Conservation (phyloP, 1,140 invertebrate genomes). For the Leptoteleia sp. region DNA sequence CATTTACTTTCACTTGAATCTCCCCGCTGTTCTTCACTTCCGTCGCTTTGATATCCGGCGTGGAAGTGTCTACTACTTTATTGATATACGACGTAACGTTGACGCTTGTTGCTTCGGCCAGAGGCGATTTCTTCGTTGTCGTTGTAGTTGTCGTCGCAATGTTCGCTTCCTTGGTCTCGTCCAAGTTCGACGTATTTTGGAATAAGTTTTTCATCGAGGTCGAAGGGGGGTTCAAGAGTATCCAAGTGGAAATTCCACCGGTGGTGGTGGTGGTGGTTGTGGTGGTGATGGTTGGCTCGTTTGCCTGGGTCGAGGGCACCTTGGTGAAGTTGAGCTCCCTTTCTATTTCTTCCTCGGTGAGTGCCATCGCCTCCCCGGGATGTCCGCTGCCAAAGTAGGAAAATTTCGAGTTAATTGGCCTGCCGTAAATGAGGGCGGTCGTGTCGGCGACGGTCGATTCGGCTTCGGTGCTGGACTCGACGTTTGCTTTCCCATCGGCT, state of each 20-base stretch:
- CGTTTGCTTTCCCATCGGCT: background rate
- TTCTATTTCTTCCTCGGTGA: constrained; percentile 79
- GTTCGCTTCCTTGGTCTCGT: constrained; percentile 52
- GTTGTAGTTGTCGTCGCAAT: no score
- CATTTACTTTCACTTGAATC: no score
- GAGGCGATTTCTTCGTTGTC: no score
- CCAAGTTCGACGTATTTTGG: constrained; percentile 27
- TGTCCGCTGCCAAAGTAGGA: constrained; percentile 77
- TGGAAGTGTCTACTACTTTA: no score
- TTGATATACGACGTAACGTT: no score
- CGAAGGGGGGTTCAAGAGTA: constrained; percentile 84
- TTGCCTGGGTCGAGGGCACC: constrained; percentile 71
- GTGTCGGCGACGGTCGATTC: no score
- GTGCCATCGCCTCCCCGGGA: constrained; percentile 79
- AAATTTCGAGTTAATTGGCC: constrained; percentile 79
- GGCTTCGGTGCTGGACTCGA: no score
- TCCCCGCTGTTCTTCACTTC: no score
- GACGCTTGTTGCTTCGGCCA: no score
- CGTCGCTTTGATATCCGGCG: no score
- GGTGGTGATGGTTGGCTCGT: constrained; percentile 83
- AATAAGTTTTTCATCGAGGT: constrained; percentile 75
- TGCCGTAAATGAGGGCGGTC: constrained; percentile 73
- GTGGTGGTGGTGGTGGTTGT: constrained; percentile 86
- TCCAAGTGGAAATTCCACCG: constrained; percentile 88
- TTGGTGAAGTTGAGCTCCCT: constrained; percentile 72